A percentile compares a stretch with the other conserved stretches of the same genome.
These are phyloP conservation scores for Octodon degus DNA, from an alignment of 2,113 vertebrate species.

Conservation along the genomic window DNA sequence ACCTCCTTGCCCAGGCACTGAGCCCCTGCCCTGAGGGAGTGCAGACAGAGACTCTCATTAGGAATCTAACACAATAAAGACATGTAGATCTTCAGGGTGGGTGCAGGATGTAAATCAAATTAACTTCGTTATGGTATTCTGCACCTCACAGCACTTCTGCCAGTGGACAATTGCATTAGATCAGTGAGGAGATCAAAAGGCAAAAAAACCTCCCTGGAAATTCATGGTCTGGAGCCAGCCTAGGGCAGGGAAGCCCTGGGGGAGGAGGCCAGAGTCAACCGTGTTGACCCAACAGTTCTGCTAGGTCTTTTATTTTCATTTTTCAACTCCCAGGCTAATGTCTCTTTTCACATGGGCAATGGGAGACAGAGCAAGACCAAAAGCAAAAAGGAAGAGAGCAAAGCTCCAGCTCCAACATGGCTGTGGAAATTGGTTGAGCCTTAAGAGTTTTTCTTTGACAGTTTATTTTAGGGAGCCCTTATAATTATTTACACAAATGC, in stretches of 20 bases:
- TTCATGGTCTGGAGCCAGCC: conserved; percentile 81
- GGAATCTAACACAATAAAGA: conserved; percentile 98
- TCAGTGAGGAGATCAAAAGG: conserved; percentile 94
- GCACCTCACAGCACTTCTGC: conserved; percentile 95
- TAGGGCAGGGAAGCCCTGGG: background rate
- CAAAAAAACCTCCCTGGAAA: conserved; percentile 88
- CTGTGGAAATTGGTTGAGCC: background rate
- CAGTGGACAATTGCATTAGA: conserved; percentile 98
- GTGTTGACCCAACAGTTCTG: conserved; percentile 59
- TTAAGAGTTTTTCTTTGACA: background rate
- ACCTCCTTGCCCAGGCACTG: conserved; percentile 60
- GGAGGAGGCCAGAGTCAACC: background rate
- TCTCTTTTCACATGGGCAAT: background rate
- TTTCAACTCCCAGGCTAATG: background rate
- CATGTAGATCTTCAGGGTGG: conserved; percentile 95
- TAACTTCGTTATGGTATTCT: conserved; percentile 99
- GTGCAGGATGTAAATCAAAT: conserved; percentile 95
- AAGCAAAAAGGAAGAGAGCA: background rate
- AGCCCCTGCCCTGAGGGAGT: conserved; percentile 88
- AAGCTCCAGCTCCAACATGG: background rate
- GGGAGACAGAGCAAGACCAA: background rate
- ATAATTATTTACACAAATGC: background rate
- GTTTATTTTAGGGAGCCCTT: background rate
- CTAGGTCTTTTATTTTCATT: background rate
- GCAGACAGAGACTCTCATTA: conserved; percentile 96